Percentiles rank a stretch among this genome's conserved stretches.
phyloP scores from a whole-genome alignment of 2,888 invertebrate genomes.

The Mycalesis mineus region DNA sequence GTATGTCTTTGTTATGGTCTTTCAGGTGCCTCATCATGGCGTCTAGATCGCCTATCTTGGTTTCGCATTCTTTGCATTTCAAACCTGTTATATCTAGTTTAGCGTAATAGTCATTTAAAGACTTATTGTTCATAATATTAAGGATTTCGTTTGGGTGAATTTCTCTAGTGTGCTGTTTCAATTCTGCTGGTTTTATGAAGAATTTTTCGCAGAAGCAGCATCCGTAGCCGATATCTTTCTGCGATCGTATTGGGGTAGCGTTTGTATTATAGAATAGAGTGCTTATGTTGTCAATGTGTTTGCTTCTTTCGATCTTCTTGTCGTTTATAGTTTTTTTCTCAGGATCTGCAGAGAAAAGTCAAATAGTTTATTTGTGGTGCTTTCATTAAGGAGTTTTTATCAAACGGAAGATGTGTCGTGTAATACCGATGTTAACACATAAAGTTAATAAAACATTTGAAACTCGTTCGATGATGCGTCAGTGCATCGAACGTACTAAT shows the following conservation, averaged over 20 bases:
- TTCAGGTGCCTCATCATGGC: conserved; percentile 37
- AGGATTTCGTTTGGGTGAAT: conserved; percentile 17
- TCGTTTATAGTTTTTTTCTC: not conserved
- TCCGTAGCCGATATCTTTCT: conserved; percentile 33
- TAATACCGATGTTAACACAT: too few relatives aligned
- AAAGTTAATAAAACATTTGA: too few relatives aligned
- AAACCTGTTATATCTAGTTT: conserved; percentile 47
- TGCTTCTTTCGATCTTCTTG: conserved; percentile 25
- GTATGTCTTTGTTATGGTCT: conserved; percentile 37
- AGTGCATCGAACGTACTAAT: too few relatives aligned
- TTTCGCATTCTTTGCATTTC: conserved; percentile 39
- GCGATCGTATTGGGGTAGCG: conserved; percentile 38
- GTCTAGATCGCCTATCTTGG: conserved; percentile 35
- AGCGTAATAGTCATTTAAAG: conserved; percentile 33
- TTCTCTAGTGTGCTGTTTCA: conserved; percentile 33
- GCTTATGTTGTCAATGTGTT: conserved; percentile 34
- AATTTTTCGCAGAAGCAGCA: conserved; percentile 36
- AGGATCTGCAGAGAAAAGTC: conserved; percentile 3
- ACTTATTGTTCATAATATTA: conserved; percentile 22
- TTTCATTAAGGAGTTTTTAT: too few relatives aligned
- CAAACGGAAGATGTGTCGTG: too few relatives aligned
- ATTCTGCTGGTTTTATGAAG: conserved; percentile 32
- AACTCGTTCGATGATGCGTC: too few relatives aligned
- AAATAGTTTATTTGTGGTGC: conserved; percentile 23
- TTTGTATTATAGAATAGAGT: conserved; percentile 38